Evolutionary conservation across 1,140 invertebrate genomes (phyloP).

Genomic region (Cotesia glomerata): DNA sequence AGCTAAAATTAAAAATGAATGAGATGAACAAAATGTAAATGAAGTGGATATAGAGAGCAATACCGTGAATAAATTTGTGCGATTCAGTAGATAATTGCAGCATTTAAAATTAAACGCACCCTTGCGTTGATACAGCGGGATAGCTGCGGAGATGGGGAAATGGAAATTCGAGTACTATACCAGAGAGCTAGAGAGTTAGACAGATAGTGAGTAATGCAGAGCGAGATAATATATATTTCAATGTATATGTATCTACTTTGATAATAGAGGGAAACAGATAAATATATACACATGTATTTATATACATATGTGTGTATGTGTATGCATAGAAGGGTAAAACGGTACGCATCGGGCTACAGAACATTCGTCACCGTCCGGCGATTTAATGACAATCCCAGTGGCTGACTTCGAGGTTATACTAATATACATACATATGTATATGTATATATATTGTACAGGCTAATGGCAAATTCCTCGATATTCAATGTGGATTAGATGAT

Average conservation of each 20-base stretch:
- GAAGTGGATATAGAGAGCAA: conserved; percentile 11
- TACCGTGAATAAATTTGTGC: conserved; percentile 16
- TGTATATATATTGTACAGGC: no score
- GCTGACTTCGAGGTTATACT: conserved; percentile 9
- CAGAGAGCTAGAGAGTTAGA: background rate
- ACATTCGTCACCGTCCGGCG: conserved; percentile 14
- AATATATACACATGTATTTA: background rate
- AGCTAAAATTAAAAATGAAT: conserved; percentile 4
- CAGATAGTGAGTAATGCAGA: background rate
- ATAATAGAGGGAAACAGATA: background rate
- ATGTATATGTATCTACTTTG: background rate
- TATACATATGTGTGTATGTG: background rate
- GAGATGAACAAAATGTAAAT: conserved; percentile 13
- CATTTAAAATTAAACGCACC: conserved; percentile 21
- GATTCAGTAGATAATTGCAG: conserved; percentile 19
- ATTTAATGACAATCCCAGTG: conserved; percentile 15
- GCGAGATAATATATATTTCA: background rate
- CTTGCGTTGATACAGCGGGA: conserved; percentile 6
- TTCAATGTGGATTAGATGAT: conserved; percentile 3
- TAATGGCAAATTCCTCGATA: conserved; percentile 5
- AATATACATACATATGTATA: background rate
- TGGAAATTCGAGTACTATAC: no score
- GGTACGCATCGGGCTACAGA: conserved; percentile 9
- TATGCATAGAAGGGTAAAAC: background rate
- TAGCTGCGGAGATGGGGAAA: background rate